Evolutionary conservation across 2,113 vertebrate genomes (phyloP).

Genomic region (Mormyrus lacerda): DNA sequence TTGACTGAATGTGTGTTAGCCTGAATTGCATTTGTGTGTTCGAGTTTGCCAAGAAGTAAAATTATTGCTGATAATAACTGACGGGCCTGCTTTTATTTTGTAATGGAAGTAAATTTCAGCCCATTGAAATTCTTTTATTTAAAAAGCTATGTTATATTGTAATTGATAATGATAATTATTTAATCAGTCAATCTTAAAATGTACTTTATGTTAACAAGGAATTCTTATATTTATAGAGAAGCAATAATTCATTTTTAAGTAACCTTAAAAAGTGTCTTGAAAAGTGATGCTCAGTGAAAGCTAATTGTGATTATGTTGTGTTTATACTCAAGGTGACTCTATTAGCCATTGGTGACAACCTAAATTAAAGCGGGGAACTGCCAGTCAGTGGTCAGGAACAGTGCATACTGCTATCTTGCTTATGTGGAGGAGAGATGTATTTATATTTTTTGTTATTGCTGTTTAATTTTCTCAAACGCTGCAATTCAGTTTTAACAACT

Average conservation of each 20-base stretch:
- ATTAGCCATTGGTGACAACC: neutral
- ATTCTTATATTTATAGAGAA: neutral
- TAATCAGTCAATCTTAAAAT: neutral
- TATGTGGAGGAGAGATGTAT: neutral
- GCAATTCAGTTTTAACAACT: conserved; percentile 8
- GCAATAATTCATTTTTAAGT: neutral
- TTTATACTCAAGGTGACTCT: neutral
- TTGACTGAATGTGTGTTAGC: neutral
- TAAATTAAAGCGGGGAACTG: neutral
- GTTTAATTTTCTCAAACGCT: neutral
- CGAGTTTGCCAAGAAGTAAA: neutral
- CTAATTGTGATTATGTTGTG: neutral
- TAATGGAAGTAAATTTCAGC: neutral
- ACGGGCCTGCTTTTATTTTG: neutral
- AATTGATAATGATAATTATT: neutral
- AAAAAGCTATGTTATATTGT: neutral
- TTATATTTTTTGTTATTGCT: neutral
- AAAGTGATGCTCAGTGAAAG: neutral
- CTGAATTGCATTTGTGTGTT: neutral
- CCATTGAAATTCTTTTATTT: neutral
- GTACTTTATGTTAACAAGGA: neutral
- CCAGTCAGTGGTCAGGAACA: neutral
- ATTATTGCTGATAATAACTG: neutral
- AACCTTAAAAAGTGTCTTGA: neutral
- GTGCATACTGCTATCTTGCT: neutral